These are phyloP conservation scores for Lepidostoma basale DNA, from an alignment of 1,140 invertebrate genomes.

Conservation along the genomic window DNA sequence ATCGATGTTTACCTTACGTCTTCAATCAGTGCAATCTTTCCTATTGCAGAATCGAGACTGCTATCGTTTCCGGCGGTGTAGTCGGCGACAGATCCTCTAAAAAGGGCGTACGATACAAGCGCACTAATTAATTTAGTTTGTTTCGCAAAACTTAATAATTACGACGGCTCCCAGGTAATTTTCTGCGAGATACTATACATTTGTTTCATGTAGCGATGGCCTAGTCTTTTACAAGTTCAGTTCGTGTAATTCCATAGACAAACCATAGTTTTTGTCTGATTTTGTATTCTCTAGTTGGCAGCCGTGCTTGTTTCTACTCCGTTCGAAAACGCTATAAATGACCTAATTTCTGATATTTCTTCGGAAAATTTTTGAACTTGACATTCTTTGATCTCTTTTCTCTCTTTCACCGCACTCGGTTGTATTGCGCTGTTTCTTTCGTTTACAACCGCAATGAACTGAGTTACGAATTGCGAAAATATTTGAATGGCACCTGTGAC, in stretches of 20 bases:
- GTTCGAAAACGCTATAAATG: conserved; percentile 25
- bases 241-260: conserved; percentile 62
- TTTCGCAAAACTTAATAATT: conserved; percentile 63
- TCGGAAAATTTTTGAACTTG: conserved; percentile 17
- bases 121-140: conserved; percentile 60
- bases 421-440: conserved; percentile 2
- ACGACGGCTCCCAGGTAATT: conserved; percentile 62
- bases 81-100: conserved; percentile 56
- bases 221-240: conserved; percentile 63
- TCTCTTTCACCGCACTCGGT: neutral
- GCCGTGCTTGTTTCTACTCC: neutral
- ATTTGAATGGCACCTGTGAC: neutral
- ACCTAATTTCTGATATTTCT: neutral
- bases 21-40: conserved; percentile 60
- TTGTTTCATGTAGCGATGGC: conserved; percentile 61
- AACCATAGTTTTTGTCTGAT: conserved; percentile 4
- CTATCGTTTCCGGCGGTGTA: conserved; percentile 57
- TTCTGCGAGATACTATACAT: conserved; percentile 64
- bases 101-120: conserved; percentile 54
- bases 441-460: neutral
- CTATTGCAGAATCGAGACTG: conserved; percentile 59
- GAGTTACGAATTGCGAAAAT: neutral
- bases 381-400: conserved; percentile 14
- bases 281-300: neutral
- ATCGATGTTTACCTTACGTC: conserved; percentile 64